A percentile compares a stretch with the other conserved stretches of the same genome.
These are phyloP conservation scores for Heliothis peltigera DNA, from an alignment of 2,888 invertebrate genomes.

Conservation along the genomic window DNA sequence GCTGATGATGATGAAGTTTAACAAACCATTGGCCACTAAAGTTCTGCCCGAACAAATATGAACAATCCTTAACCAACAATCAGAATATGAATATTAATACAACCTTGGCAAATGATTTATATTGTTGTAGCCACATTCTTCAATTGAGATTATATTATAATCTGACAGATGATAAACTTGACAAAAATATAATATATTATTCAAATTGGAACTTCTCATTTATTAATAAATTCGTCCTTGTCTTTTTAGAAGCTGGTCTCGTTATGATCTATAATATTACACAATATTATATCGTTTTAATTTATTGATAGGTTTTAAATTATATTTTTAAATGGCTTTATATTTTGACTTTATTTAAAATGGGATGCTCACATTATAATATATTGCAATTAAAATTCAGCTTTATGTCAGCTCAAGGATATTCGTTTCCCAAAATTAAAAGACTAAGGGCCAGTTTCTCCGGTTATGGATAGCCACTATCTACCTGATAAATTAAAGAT, in stretches of 20 bases:
- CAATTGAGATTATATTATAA: slow-evolving; percentile 65
- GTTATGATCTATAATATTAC: slow-evolving; percentile 38
- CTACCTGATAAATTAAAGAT: too few relatives aligned
- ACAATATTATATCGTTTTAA: slow-evolving; percentile 24
- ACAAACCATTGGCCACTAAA: slow-evolving; percentile 7
- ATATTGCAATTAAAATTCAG: too few relatives aligned
- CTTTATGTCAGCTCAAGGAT: too few relatives aligned
- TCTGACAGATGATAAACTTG: slow-evolving; percentile 64
- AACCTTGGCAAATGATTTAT: slow-evolving; percentile 70
- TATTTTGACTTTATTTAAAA: slow-evolving; percentile 1
- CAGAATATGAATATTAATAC: slow-evolving; percentile 67
- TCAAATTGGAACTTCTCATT: neutral
- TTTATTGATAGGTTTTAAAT: slow-evolving; percentile 26
- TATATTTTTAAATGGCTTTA: slow-evolving; percentile 6
- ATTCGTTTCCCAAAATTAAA: too few relatives aligned
- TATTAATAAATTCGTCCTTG: slow-evolving; percentile 38
- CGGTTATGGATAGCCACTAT: too few relatives aligned
- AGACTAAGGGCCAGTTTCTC: too few relatives aligned
- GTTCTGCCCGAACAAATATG: slow-evolving; percentile 26
- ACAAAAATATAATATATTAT: slow-evolving; percentile 39
- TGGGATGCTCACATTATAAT: too few relatives aligned
- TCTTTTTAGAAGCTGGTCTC: slow-evolving; percentile 26
- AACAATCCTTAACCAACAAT: slow-evolving; percentile 19
- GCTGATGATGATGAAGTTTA: too few relatives aligned
- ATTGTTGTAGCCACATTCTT: slow-evolving; percentile 65